Conservation (phyloP, 2,888 invertebrate genomes). For the Allygus modestus region DNA sequence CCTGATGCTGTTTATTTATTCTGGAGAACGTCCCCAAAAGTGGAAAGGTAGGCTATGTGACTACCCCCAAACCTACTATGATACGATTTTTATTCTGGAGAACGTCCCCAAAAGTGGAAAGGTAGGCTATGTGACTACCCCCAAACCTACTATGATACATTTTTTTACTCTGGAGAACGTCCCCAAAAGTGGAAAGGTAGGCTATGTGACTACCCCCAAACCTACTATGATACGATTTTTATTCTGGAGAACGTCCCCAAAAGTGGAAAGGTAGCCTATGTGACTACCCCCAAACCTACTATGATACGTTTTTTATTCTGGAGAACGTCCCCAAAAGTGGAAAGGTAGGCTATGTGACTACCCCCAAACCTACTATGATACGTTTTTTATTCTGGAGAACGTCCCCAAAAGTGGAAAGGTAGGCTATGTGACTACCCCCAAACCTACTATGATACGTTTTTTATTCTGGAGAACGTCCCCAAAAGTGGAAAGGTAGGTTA, state of each 20-base stretch:
- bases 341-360: background rate
- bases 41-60: background rate
- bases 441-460: conserved; percentile 15
- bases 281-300: conserved; percentile 7
- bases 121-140: background rate
- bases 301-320: conserved; percentile 21
- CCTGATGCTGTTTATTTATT: conserved; percentile 41
- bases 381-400: conserved; percentile 32
- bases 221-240: conserved; percentile 12
- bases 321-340: background rate
- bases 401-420: background rate
- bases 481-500: background rate
- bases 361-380: background rate
- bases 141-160: background rate
- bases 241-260: background rate
- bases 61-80: background rate
- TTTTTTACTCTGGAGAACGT: conserved; percentile 22
- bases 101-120: background rate
- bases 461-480: background rate
- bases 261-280: background rate
- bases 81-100: conserved; percentile 30
- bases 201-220: conserved; percentile 2
- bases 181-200: background rate
- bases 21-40: background rate
- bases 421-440: background rate